Conservation (phyloP, 2,113 vertebrate species). For the Ivindomyrus marchei region DNA sequence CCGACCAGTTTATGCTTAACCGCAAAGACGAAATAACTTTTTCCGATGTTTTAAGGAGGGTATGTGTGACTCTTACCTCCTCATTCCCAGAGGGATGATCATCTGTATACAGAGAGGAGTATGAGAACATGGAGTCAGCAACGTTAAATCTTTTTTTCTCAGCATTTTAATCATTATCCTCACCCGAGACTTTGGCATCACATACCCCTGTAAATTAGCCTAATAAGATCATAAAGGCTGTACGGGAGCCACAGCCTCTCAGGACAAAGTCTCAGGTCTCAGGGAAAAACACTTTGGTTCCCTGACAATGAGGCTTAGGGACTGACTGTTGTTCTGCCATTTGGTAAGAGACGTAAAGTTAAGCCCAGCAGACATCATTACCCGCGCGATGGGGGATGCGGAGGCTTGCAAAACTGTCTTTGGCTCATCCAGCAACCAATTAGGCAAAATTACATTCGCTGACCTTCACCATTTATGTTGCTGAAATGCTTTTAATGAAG, state of each 20-base stretch:
- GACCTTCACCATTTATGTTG: neutral
- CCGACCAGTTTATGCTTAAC: neutral
- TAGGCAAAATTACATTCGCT: neutral
- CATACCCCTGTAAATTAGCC: neutral
- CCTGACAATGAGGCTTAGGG: neutral
- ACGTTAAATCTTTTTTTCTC: neutral
- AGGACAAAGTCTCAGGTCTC: neutral
- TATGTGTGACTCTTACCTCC: neutral
- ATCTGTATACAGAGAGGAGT: neutral
- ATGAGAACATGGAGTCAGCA: neutral
- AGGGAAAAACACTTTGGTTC: neutral
- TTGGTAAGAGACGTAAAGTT: neutral
- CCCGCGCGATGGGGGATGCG: neutral
- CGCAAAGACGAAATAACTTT: neutral
- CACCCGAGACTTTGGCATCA: neutral
- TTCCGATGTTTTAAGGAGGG: neutral
- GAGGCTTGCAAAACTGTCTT: neutral
- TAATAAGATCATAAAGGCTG: conserved; percentile 5
- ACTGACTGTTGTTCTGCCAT: neutral
- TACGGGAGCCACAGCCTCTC: neutral
- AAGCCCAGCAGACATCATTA: conserved; percentile 7
- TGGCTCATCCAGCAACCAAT: conserved; percentile 7
- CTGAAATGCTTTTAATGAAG: neutral
- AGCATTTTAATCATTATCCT: conserved; percentile 5
- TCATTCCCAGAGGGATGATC: neutral